Evolutionary conservation across 2,113 vertebrate genomes (phyloP).

Genomic region (Bettongia penicillata): DNA sequence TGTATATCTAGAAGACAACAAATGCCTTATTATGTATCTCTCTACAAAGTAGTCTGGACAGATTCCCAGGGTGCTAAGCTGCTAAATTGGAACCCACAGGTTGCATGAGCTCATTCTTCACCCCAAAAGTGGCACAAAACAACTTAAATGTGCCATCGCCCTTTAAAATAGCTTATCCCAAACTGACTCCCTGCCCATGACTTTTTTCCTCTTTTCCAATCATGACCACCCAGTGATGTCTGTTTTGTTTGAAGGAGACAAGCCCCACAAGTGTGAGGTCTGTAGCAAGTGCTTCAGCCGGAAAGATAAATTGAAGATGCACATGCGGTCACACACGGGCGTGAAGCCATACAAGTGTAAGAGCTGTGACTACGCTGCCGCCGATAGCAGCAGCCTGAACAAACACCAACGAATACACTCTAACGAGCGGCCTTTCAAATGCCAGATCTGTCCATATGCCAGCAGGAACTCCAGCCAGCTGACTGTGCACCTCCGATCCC

Average conservation of each 20-base stretch:
- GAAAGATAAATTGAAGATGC: slow-evolving; percentile 97
- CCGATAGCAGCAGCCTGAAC: slow-evolving; percentile 98
- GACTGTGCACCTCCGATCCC: slow-evolving; percentile 95
- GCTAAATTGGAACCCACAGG: neutral
- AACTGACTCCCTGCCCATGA: neutral
- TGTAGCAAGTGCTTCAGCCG: slow-evolving; percentile 96
- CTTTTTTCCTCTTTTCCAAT: neutral
- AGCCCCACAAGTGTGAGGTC: slow-evolving; percentile 95
- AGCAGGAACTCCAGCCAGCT: slow-evolving; percentile 99
- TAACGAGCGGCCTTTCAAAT: slow-evolving; percentile 96
- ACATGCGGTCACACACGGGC: slow-evolving; percentile 95
- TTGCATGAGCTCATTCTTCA: neutral
- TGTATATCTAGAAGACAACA: neutral
- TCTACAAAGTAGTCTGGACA: neutral
- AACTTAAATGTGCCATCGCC: neutral
- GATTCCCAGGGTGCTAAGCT: neutral
- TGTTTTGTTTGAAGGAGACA: slow-evolving; percentile 88
- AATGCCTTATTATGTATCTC: neutral
- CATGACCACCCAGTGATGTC: neutral
- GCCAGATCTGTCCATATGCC: slow-evolving; percentile 97
- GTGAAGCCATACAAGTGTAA: slow-evolving; percentile 98
- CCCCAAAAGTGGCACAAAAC: neutral
- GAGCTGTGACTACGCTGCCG: slow-evolving; percentile 92
- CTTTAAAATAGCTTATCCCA: neutral
- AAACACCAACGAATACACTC: slow-evolving; percentile 97